Conservation (phyloP, 2,888 invertebrate genomes). For the Agrilus biguttatus region DNA sequence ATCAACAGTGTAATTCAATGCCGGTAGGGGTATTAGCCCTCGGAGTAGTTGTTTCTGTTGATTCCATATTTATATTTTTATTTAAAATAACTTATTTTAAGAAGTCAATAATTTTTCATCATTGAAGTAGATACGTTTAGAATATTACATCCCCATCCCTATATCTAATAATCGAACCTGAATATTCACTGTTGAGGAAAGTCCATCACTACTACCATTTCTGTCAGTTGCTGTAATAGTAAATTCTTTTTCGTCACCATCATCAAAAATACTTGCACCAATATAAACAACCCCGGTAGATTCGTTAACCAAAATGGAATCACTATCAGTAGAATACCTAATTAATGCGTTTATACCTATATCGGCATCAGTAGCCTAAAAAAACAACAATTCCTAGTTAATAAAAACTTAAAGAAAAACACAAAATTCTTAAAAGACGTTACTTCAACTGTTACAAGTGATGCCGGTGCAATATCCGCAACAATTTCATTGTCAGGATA, state of each 20-base stretch:
- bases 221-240: constrained; percentile 32
- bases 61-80: too few species aligned
- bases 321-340: constrained; percentile 24
- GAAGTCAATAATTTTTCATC: too few species aligned
- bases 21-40: too few species aligned
- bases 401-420: neutral
- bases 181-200: constrained; percentile 16
- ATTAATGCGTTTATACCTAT: constrained; percentile 40
- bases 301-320: constrained; percentile 39
- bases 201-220: constrained; percentile 20
- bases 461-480: constrained; percentile 30
- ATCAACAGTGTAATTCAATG: too few species aligned
- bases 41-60: too few species aligned
- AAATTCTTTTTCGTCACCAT: constrained; percentile 19
- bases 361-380: constrained; percentile 37
- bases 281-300: constrained; percentile 43
- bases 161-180: constrained; percentile 20
- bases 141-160: too few species aligned
- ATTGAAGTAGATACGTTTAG: too few species aligned
- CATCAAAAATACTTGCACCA: constrained; percentile 26
- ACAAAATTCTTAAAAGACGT: neutral
- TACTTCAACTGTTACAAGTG: constrained; percentile 25
- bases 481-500: constrained; percentile 33
- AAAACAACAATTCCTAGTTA: neutral
- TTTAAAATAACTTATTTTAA: too few species aligned